Evolutionary conservation across 2,113 vertebrate species (phyloP), one percentile per base, ranked within the genome.

Genomic region (Mobula hypostoma): DNA sequence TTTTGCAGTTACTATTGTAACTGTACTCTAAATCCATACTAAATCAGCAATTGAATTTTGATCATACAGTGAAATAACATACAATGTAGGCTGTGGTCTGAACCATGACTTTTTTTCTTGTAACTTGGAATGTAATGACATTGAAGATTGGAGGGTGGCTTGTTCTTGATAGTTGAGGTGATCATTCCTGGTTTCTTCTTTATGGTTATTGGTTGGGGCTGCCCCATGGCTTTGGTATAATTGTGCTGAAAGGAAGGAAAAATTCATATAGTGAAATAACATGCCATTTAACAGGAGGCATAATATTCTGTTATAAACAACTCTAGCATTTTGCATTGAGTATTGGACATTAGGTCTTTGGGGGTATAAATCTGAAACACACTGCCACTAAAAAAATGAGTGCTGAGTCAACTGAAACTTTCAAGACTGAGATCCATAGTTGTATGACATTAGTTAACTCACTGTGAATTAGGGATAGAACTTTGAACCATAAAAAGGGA

Each of bases 231-330:
- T 94, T 95, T 96, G 83, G 88, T 36, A 94, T 96, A 96, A 17
- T 94, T 94, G 48, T 95, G 96, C 97, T 98, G 94, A 68, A 95
- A 82, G 94, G 24, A 74, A 82, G 79, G 40, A 40, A 66, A 48
- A 74, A 68, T 66, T 66, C 61, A 61, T 3, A 66, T 12, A 66
- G 12, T 66, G 85, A 90, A 66, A 19, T 15, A 32, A 17, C 61
- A 17, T 17, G 29, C 85, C 27, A 87, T 56, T 48, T 61, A 87
- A 24, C 56, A 58, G 27, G 21, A 48, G 61, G 56, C 83, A 61
- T 27, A 61, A 14, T 29, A 27, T 27, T 27, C 27, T 61, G 7
- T 87, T 87, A 1, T 29, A 87, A 27, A 87, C 11, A 87, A 3
- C 56, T 83, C 40, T 87, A 24, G 2, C 21, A 48, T 24, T 9